Evolutionary conservation across 1,140 invertebrate genomes (phyloP), one percentile per base, ranked within the genome.

Genomic region (Maniola jurtina): DNA sequence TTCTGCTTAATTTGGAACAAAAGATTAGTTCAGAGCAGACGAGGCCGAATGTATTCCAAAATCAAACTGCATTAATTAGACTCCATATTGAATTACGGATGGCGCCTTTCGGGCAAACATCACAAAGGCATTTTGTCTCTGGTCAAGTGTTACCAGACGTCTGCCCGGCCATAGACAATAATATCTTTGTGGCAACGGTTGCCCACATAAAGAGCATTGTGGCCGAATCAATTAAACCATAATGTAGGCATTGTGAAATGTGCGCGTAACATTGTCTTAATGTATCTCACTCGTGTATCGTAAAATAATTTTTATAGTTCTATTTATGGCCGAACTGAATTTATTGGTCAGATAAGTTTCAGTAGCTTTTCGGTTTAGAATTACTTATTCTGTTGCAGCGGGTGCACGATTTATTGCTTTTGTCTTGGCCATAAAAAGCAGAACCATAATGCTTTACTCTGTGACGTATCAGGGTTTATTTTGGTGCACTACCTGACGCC

Each of bases 61-160:
- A 83, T 86, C 80, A 85, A 81, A 73, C 74, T 63, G 76, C 61
- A 79, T 78, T 79, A 80, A 83, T 84, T 82, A 83, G 73, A 84
- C 78, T 77, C 71, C 75, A 79, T 89, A 88, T 90, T 79, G 70
- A 86, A 84, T 90, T 90, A 88, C 88, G 76, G 78, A 81, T 88
- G 88, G 88, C 88, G 88, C 88, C 88, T 86, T 72, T 75, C 73
- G 69, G 70, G 67, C 77, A 81, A 78, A 83, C 76, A 79, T 81
- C 83, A 89, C 87, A 90, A 90, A 90, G 88, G 68, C 86, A 90
- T 90, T 90, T 88, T 90, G 88, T 90, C 84, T 88, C 84, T 87
- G 83, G 78, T 89, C 88, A 86, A 88, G 86, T 90, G 84, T 88
- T 88, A 79, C 80, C 88, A 90, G 88, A 88, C 88, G 88, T 88